Conservation (phyloP, 2,888 invertebrate species). For the Incurvaria masculella region DNA sequence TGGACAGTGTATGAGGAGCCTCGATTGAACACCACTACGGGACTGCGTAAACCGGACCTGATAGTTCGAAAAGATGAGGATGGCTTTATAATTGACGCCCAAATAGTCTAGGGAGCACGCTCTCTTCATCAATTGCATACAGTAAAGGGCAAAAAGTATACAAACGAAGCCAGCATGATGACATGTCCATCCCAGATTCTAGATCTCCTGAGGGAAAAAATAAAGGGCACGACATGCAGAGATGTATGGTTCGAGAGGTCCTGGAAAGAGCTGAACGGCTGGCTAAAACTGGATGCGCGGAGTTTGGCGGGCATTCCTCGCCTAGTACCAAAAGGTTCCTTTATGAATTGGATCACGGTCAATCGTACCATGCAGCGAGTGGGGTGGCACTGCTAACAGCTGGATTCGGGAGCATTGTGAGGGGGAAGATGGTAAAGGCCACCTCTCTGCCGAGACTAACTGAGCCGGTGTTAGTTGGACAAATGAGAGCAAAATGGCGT, state of each 20-base stretch:
- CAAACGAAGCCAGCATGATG: conserved; percentile 16
- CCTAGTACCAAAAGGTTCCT: not conserved
- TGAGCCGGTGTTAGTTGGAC: no score
- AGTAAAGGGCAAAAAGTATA: conserved; percentile 19
- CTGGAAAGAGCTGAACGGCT: not conserved
- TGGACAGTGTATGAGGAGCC: conserved; percentile 22
- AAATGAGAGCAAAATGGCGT: no score
- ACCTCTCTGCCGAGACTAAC: no score
- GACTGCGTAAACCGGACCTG: conserved; percentile 24
- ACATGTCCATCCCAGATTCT: conserved; percentile 12
- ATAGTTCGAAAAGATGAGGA: conserved; percentile 17
- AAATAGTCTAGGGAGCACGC: conserved; percentile 23
- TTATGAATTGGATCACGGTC: not conserved
- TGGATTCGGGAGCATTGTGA: no score
- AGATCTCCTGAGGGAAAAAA: not conserved
- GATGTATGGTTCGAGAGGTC: not conserved
- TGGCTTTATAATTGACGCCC: conserved; percentile 23
- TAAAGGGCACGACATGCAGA: not conserved
- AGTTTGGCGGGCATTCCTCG: no score
- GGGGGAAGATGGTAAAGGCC: no score
- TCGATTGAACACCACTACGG: conserved; percentile 16
- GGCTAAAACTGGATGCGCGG: not conserved
- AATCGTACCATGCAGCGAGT: no score
- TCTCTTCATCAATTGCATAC: conserved; percentile 18
- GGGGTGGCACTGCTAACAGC: no score